Base-by-base conservation (phyloP, 2,888 invertebrate species). In the Plagodis pulveraria region DNA sequence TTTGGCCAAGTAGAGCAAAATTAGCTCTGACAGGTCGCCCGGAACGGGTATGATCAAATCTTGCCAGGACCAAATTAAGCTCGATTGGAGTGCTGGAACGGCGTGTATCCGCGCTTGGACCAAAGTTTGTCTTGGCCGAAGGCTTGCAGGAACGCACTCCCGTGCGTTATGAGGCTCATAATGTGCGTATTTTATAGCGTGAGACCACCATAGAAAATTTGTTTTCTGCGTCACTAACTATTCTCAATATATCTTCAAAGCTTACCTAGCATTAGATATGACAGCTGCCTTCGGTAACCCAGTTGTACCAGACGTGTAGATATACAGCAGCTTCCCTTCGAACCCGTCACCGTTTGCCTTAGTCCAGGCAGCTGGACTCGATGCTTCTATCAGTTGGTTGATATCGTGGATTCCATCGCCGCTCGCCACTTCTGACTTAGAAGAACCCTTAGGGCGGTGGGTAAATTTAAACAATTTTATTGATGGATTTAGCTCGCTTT, bases 271-370 rank as follows among this genome's bases (percentile, higher is more conserved):
- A 86, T 98, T 97, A 11, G 97, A 97, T 72, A 99, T 98, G 50
- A 99, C 97, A 22, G 99, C 99, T 41, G 99, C 99, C 86, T 99
- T 99, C 0, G 99, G 99, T 62, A 99, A 87, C 7, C 99, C 99
- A 0, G 99, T 99, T 0, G 99, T 99, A 9, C 99, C 99, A 42
- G 99, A 99, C 0, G 99, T 99, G 87, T 98, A 99, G 78, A 99
- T 99, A 82, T 99, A 99, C 55, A 99, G 94, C 22, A 99, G 91
- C 78, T 95, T 95, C 74, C 98, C 98, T 61, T 95, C 94, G 83
- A 97, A 96, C 54, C 94, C 94, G 1, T 94, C 86, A 56, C 93
- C 95, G n/a, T 94, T 93, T 6, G 93, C 91, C 43, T 94, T 80
- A 55, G 93, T 81, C 71, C 96, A 95, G 0, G 93, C 86, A 0